These are phyloP conservation scores for Erpetoichthys calabaricus DNA, from an alignment of 2,797 vertebrate genomes.

Conservation along the genomic window DNA sequence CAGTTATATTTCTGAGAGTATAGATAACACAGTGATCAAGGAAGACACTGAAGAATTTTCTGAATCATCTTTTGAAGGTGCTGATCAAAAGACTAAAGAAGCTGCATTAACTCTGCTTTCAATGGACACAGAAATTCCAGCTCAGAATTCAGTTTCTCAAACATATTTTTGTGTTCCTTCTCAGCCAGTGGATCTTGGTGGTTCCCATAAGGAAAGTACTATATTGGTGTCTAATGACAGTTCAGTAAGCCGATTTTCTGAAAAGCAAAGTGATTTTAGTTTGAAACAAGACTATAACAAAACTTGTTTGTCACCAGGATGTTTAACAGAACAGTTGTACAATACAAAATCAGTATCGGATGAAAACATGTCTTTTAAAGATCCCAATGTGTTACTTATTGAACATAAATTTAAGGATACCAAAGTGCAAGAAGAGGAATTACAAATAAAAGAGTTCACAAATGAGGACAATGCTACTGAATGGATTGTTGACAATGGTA, in stretches of 20 bases:
- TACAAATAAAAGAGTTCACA: not conserved
- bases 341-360: too few species aligned
- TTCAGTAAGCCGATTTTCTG: too few species aligned
- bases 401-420: too few species aligned
- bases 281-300: not conserved
- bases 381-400: too few species aligned
- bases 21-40: slow-evolving; percentile 58
- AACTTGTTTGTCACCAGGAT: not conserved
- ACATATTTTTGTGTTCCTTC: too few species aligned
- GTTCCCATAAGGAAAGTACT: too few species aligned
- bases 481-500: not conserved
- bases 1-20: slow-evolving; percentile 40
- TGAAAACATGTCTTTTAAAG: too few species aligned
- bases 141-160: slow-evolving; percentile 10
- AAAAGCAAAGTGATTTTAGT: too few species aligned
- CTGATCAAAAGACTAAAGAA: slow-evolving; percentile 58
- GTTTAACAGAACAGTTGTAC: too few species aligned
- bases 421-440: not conserved
- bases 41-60: slow-evolving; percentile 45
- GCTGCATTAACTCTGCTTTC: slow-evolving; percentile 60
- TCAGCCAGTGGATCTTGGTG: too few species aligned
- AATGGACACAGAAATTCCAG: slow-evolving; percentile 49
- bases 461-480: not conserved
- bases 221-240: too few species aligned
- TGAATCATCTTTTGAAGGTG: slow-evolving; percentile 32